These are phyloP conservation scores for Ormyrus thymus DNA, from an alignment of 2,888 invertebrate genomes.

Conservation along the genomic window DNA sequence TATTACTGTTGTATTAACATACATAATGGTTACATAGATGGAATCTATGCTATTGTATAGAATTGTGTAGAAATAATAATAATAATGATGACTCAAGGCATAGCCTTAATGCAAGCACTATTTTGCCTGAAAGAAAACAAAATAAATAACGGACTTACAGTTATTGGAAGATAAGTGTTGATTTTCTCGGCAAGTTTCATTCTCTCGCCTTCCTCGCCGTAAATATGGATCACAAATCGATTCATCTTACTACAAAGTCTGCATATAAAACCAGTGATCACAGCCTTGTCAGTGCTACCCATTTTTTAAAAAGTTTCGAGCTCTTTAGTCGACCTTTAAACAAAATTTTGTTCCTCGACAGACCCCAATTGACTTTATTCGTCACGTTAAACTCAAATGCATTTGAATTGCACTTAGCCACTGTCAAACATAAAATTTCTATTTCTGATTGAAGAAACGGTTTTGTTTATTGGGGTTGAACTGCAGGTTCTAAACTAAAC, in stretches of 20 bases:
- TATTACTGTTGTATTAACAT: background rate
- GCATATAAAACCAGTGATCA: constrained; percentile 89
- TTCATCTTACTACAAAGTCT: constrained; percentile 91
- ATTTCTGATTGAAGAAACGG: constrained; percentile 37
- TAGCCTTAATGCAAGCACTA: constrained; percentile 3
- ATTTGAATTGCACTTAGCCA: constrained; percentile 33
- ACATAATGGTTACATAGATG: background rate
- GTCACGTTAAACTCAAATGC: constrained; percentile 7
- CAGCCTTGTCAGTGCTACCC: constrained; percentile 89
- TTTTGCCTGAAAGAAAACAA: background rate
- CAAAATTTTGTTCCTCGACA: background rate
- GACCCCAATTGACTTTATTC: background rate
- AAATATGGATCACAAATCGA: constrained; percentile 88
- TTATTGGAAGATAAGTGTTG: constrained; percentile 87
- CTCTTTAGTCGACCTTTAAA: constrained; percentile 9
- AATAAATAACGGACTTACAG: constrained; percentile 75
- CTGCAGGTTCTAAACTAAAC: constrained; percentile 37
- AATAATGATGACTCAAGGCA: constrained; percentile 13
- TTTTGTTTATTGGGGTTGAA: constrained; percentile 52
- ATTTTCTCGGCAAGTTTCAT: constrained; percentile 87
- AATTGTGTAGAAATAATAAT: constrained; percentile 21
- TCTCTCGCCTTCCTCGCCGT: constrained; percentile 86
- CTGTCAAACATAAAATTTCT: constrained; percentile 40
- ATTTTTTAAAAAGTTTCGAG: constrained; percentile 75
- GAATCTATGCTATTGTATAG: background rate